Percentiles rank a stretch among this genome's conserved stretches.
Evolutionary conservation across 2,113 vertebrate genomes (phyloP).

Genomic region (Columba janthina): DNA sequence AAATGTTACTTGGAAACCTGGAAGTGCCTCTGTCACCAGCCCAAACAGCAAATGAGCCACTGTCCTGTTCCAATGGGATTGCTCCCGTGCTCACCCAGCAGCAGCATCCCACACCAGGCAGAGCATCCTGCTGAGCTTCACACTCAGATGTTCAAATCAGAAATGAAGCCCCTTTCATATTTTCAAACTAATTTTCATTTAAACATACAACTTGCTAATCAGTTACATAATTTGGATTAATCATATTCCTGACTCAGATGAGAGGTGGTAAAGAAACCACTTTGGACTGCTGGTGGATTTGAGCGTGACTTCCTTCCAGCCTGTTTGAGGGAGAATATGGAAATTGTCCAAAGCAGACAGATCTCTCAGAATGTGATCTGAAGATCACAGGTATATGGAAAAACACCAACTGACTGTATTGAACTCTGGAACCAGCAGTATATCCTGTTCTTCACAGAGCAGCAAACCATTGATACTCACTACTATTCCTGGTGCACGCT

Average conservation of each 20-base stretch:
- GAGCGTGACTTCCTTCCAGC: not conserved
- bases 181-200: not conserved
- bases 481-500: not conserved
- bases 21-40: not conserved
- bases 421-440: not conserved
- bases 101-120: not conserved
- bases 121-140: not conserved
- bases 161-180: not conserved
- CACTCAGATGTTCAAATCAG: not conserved
- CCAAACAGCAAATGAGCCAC: not conserved
- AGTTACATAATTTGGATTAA: not conserved
- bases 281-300: not conserved
- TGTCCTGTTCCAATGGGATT: not conserved
- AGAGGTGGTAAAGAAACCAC: not conserved
- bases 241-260: not conserved
- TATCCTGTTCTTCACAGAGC: not conserved
- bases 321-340: not conserved
- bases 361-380: not conserved
- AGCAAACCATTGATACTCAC: not conserved
- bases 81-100: not conserved
- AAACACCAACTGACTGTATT: not conserved
- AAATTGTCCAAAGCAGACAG: not conserved
- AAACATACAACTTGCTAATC: not conserved
- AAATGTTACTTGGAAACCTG: not conserved
- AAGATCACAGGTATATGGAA: not conserved